Percentiles rank a stretch among this genome's conserved stretches.
Conservation (phyloP, 2,797 vertebrate species). For the Danio jaintianensis region DNA sequence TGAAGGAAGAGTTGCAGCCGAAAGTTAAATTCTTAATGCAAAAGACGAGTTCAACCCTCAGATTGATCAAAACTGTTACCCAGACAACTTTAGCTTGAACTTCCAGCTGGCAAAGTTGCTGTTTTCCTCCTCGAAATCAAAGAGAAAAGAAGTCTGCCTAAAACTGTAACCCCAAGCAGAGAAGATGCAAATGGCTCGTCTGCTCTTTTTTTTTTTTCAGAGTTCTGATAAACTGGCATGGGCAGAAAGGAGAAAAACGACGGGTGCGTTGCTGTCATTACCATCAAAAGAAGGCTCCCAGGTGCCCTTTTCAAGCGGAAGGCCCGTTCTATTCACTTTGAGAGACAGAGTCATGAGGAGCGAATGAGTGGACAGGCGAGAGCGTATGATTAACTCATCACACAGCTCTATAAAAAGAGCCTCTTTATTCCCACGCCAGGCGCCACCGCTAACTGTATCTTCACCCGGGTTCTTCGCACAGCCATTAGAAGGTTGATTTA, state of each 20-base stretch:
- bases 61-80: conserved; percentile 29
- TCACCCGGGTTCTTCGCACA: conserved; percentile 45
- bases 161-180: conserved; percentile 39
- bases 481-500: conserved; percentile 57
- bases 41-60: background rate
- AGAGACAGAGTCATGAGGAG: conserved; percentile 52
- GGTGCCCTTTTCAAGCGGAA: conserved; percentile 64
- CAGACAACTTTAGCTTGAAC: conserved; percentile 51
- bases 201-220: background rate
- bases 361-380: conserved; percentile 62
- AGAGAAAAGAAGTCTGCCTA: conserved; percentile 22
- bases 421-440: conserved; percentile 60
- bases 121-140: conserved; percentile 30
- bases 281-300: conserved; percentile 60
- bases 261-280: conserved; percentile 56
- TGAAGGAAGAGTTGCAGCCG: background rate
- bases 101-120: conserved; percentile 42
- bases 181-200: conserved; percentile 42
- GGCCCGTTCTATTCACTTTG: conserved; percentile 49
- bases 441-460: conserved; percentile 52
- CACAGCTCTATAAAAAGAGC: conserved; percentile 59
- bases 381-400: conserved; percentile 66
- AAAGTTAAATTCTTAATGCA: background rate
- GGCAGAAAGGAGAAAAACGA: conserved; percentile 28
- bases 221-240: conserved; percentile 48